Evolutionary conservation across 2,113 vertebrate genomes (phyloP), one percentile per base, ranked within the genome.

Genomic region (Eptesicus fuscus): DNA sequence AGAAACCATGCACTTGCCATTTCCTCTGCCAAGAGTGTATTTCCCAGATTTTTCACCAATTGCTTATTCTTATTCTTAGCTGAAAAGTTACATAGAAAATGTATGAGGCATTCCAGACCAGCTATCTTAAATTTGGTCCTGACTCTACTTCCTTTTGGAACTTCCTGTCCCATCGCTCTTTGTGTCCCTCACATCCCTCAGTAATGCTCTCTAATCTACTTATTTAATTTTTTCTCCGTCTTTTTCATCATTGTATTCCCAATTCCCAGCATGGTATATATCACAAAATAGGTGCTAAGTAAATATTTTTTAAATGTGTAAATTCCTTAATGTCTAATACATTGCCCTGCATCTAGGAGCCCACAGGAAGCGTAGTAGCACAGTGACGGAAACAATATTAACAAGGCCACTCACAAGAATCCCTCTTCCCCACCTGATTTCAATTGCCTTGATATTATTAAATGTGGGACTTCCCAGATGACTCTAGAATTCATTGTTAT

Each of bases 341-440:
- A 86, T 65, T 94, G 32, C 61, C 16, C 51, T 95, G 22, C n/a
- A 93, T 84, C 16, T 56, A n/a, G 8, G 37, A 82, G 16, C 63
- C 23, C 44, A 9, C 7, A 69, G 37, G 30, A 74, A 63, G 30
- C 28, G 49, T 7, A 11, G 17, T 16, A 79, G 11, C 20, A 32
- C 4, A 44, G 7, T 17, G 23, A 42, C 18, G 5, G 13, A 79
- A 61, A 61, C 32, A 23, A 28, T 49, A 70, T 20, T 42, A 40
- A 63, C 13, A 44, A 53, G 4, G 13, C 1, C 20, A 44, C n/a
- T 18, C 22, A 18, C 28, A 53, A 76, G 17, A 76, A 76, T 47
- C 35, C 16, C 4, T 42, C 4, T 67, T 77, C 37, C 59, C 51
- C n/a, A 28, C 17, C 7, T 37, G 1, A 49, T 90, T 67, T 6